phyloP scores from a whole-genome alignment of 2,888 invertebrate genomes.

The Philhelius pedissequus region DNA sequence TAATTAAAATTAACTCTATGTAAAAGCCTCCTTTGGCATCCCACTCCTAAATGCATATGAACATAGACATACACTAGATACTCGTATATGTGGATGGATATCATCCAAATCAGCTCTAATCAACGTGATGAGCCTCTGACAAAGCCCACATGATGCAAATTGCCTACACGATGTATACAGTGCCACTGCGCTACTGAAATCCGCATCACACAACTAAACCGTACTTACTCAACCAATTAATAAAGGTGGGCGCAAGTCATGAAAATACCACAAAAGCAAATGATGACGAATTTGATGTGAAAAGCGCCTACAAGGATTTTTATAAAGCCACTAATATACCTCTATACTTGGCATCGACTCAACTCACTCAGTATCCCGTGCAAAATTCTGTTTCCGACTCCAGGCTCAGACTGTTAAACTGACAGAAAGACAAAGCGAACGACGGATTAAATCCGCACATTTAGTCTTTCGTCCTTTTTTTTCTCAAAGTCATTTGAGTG shows the following conservation, averaged over 20 bases:
- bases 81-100: not conserved
- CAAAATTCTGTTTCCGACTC: conserved; percentile 14
- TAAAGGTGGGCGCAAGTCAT: conserved; percentile 66
- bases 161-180: conserved; percentile 52
- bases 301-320: conserved; percentile 66
- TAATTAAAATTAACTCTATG: conserved; percentile 24
- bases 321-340: not conserved
- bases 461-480: conserved; percentile 42
- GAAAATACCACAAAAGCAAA: conserved; percentile 68
- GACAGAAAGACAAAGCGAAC: conserved; percentile 64
- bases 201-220: conserved; percentile 17
- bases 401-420: conserved; percentile 53
- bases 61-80: not conserved
- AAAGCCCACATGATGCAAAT: conserved; percentile 65
- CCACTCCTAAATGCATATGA: conserved; percentile 11
- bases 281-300: conserved; percentile 66
- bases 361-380: not conserved
- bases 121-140: conserved; percentile 66
- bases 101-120: conserved; percentile 60
- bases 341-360: too few relatives aligned
- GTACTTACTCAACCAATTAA: conserved; percentile 61
- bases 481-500: conserved; percentile 4
- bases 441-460: conserved; percentile 63
- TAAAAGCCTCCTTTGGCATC: not conserved
- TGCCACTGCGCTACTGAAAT: conserved; percentile 45